Percentiles rank a stretch among this genome's conserved stretches.
phyloP scores from a whole-genome alignment of 2,888 invertebrate species.

The Xestia xanthographa region DNA sequence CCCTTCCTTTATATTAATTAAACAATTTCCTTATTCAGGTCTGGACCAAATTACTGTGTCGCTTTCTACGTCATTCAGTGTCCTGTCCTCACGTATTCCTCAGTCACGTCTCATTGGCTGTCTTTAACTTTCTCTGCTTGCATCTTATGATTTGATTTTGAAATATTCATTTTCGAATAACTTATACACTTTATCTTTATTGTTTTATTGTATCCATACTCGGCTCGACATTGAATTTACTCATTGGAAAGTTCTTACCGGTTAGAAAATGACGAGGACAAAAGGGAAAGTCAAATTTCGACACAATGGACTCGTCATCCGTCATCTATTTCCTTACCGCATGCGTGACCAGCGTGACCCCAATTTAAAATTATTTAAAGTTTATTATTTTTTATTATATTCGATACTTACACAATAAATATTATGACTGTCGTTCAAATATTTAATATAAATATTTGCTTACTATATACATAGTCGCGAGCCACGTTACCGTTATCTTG shows the following conservation, averaged over 20 bases:
- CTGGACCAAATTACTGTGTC: constrained; percentile 34
- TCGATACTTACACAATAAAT: constrained; percentile 35
- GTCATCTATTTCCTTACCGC: constrained; percentile 44
- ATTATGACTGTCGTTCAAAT: constrained; percentile 43
- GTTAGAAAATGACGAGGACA: constrained; percentile 62
- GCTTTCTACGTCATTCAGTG: constrained; percentile 52
- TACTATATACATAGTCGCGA: constrained; percentile 49
- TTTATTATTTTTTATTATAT: constrained; percentile 27
- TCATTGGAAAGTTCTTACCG: constrained; percentile 64
- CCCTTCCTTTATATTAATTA: constrained; percentile 55
- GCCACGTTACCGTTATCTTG: constrained; percentile 71
- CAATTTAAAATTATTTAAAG: constrained; percentile 40
- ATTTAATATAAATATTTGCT: constrained; percentile 59
- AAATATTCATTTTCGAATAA: not conserved
- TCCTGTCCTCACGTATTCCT: constrained; percentile 50
- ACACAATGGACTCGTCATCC: constrained; percentile 62
- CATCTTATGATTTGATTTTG: constrained; percentile 32
- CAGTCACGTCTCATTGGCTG: constrained; percentile 51
- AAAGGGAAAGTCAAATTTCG: constrained; percentile 73
- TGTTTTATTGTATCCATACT: constrained; percentile 16
- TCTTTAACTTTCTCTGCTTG: constrained; percentile 53
- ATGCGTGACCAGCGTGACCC: constrained; percentile 57
- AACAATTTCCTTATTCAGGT: constrained; percentile 58
- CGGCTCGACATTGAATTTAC: constrained; percentile 18
- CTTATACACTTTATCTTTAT: not conserved